Evolutionary conservation across 2,888 invertebrate species (phyloP), one percentile per base, ranked within the genome.

Genomic region (Drymonia ruficornis): DNA sequence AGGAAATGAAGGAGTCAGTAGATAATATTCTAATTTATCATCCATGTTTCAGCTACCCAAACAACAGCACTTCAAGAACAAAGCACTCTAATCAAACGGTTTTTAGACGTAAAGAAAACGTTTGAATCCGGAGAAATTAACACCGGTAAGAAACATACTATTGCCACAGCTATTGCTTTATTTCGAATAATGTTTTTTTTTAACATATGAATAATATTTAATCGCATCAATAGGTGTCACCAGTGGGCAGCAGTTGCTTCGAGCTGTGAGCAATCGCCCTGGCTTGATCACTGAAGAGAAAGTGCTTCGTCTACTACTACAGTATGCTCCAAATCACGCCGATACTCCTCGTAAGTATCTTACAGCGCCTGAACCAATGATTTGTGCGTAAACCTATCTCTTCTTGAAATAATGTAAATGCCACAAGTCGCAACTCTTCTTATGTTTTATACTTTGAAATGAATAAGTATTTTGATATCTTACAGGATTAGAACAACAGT

Each of bases 91-190:
- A 91, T 94, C 0, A 94, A 94, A 76, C 86, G 93, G 31, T 94
- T 90, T 71, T 82, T 94, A 38, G 94, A 94, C 65, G 86, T 94
- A 12, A 93, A 92, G 67, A 91, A 93, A 64, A 84, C 93, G 23
- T 89, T 94, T 59, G 94, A 94, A 77, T 74, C 93, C 48, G 94
- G 94, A 5, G 94, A 94, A 70, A 79, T 84, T 36, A 88, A 86
- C 61, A 64, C 89, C 67, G 92, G 91, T 86, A 69, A 66, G 45
- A 43, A 15, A 18, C 7, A 18, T 11, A 2, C 2, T 3, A 42
- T 42, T 13, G 3, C 28, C 4, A 12, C 19, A 9, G 1, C n/a
- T 19, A 4, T 8, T 19, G 7, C 13, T n/a, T 23, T 40, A 50
- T 59, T 61, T 12, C 51, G 7, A 43, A 18, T 5, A 42, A 18